phyloP scores from a whole-genome alignment of 2,888 invertebrate species.

The Agriopis leucophaearia region DNA sequence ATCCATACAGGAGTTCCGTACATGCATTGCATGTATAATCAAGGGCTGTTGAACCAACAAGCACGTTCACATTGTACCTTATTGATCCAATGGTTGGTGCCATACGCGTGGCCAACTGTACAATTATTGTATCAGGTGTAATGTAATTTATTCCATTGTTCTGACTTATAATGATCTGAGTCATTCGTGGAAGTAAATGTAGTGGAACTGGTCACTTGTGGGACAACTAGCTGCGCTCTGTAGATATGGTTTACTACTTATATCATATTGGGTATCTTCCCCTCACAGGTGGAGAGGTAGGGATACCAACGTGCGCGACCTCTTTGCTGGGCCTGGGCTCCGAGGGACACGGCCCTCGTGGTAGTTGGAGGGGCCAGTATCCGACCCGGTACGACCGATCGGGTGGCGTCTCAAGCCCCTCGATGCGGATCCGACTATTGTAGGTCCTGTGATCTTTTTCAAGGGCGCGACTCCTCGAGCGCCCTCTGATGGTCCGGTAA shows the following conservation, averaged over 20 bases:
- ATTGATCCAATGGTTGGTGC: constrained; percentile 12
- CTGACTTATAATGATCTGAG: constrained; percentile 28
- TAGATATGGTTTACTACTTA: not conserved
- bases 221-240: not conserved
- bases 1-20: constrained; percentile 9
- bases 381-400: too few relatives aligned
- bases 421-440: too few relatives aligned
- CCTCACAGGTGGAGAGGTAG: too few relatives aligned
- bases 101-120: constrained; percentile 26
- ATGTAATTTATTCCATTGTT: constrained; percentile 37
- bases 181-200: constrained; percentile 19
- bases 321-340: too few relatives aligned
- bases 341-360: too few relatives aligned
- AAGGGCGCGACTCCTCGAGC: too few relatives aligned
- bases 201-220: constrained; percentile 14
- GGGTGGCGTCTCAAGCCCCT: too few relatives aligned
- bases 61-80: not conserved
- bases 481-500: too few relatives aligned
- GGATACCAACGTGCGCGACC: too few relatives aligned
- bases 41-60: constrained; percentile 21
- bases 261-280: too few relatives aligned
- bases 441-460: too few relatives aligned
- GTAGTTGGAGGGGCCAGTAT: too few relatives aligned
- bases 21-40: constrained; percentile 10
- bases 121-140: constrained; percentile 32